phyloP scores from a whole-genome alignment of 2,888 invertebrate species.

The Steromphala cineraria region DNA sequence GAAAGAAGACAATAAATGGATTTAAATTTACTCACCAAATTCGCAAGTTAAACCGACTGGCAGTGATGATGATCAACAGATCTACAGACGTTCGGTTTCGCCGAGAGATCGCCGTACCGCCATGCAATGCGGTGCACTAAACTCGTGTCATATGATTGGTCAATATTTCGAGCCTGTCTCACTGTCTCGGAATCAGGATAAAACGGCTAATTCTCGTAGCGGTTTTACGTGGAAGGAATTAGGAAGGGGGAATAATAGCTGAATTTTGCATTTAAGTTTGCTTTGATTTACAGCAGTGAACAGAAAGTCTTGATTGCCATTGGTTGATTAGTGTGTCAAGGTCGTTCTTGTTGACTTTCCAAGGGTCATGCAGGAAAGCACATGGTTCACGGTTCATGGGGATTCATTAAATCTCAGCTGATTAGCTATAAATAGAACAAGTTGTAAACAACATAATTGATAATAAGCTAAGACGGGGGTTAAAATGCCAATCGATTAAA shows the following conservation, averaged over 20 bases:
- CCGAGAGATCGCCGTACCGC: not conserved
- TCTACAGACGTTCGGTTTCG: not conserved
- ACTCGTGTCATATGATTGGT: not conserved
- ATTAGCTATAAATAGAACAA: no score
- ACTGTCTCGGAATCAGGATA: not conserved
- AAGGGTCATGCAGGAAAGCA: not conserved
- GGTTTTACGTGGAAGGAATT: not conserved
- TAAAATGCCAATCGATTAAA: no score
- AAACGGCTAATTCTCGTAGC: not conserved
- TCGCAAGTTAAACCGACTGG: not conserved
- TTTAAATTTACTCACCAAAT: not conserved
- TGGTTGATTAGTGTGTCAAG: not conserved
- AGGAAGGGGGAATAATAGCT: not conserved
- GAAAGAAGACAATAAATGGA: not conserved
- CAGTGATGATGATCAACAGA: not conserved
- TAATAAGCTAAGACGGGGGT: no score
- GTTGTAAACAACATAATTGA: no score
- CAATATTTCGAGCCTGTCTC: not conserved
- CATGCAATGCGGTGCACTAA: not conserved
- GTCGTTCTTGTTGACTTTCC: not conserved
- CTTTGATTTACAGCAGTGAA: not conserved
- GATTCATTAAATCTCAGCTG: no score
- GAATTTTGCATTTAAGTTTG: not conserved
- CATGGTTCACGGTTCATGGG: not conserved
- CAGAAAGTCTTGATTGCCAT: not conserved